These are phyloP conservation scores for Nomada lathburiana DNA, from an alignment of 2,888 invertebrate species.

Conservation along the genomic window DNA sequence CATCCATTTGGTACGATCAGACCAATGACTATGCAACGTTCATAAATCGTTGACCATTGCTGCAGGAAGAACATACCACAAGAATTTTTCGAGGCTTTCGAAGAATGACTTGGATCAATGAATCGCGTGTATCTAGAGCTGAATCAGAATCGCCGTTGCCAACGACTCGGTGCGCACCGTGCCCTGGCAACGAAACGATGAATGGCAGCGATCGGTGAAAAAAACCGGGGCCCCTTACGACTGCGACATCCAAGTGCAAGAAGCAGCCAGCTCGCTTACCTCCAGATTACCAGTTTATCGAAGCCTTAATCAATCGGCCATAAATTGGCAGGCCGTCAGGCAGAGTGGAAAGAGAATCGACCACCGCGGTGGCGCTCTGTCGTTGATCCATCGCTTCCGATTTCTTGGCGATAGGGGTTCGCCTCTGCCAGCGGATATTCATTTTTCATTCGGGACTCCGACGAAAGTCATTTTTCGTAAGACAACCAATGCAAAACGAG, in stretches of 20 bases:
- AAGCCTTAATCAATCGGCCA: constrained; percentile 66
- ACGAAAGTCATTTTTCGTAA: constrained; percentile 45
- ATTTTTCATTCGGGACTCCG: constrained; percentile 58
- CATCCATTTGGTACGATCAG: background rate
- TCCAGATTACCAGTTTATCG: constrained; percentile 61
- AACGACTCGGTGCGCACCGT: background rate
- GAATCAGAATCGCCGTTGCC: constrained; percentile 28
- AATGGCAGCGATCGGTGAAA: constrained; percentile 38
- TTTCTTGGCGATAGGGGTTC: constrained; percentile 48
- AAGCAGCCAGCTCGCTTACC: constrained; percentile 32
- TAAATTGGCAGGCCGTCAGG: constrained; percentile 64
- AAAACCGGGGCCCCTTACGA: constrained; percentile 14
- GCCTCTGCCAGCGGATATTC: constrained; percentile 53
- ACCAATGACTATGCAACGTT: constrained; percentile 1
- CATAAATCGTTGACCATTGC: constrained; percentile 27
- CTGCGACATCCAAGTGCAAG: constrained; percentile 40
- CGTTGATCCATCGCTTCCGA: constrained; percentile 70
- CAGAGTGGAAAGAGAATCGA: constrained; percentile 42
- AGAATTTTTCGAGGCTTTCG: constrained; percentile 18
- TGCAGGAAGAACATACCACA: background rate
- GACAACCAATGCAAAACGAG: constrained; percentile 19
- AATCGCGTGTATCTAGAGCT: constrained; percentile 52
- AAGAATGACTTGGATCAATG: constrained; percentile 40
- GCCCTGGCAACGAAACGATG: constrained; percentile 40
- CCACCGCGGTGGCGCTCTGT: constrained; percentile 50